A percentile compares a stretch with the other conserved stretches of the same genome.
These are phyloP conservation scores for Cetonia aurata DNA, from an alignment of 2,888 invertebrate genomes.

Conservation along the genomic window DNA sequence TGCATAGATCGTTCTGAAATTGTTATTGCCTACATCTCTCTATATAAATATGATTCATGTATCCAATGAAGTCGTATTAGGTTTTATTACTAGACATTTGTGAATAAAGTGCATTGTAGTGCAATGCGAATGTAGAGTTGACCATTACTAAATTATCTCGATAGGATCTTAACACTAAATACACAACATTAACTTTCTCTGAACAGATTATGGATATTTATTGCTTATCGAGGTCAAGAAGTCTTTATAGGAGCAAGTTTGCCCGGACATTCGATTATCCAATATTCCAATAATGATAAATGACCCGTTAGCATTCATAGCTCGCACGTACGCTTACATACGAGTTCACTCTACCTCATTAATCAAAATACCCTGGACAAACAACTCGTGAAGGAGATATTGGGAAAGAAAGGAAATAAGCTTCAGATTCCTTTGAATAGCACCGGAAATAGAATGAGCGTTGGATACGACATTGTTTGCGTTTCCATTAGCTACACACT, in stretches of 20 bases:
- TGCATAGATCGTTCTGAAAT: too few species aligned
- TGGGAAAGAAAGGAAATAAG: slow-evolving; percentile 47
- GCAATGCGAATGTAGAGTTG: too few species aligned
- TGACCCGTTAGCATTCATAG: slow-evolving; percentile 27
- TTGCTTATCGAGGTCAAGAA: slow-evolving; percentile 28
- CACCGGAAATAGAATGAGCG: slow-evolving; percentile 52
- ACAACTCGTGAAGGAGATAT: slow-evolving; percentile 23
- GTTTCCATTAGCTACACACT: slow-evolving; percentile 51
- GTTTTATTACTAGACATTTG: too few species aligned
- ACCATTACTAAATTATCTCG: too few species aligned
- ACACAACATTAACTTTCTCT: background rate
- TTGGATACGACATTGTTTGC: slow-evolving; percentile 52
- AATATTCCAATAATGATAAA: slow-evolving; percentile 35
- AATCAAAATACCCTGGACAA: slow-evolving; percentile 36
- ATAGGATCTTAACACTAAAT: too few species aligned
- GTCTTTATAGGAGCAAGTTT: slow-evolving; percentile 21
- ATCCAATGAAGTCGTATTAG: too few species aligned
- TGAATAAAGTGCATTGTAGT: too few species aligned
- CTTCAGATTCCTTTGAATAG: slow-evolving; percentile 50
- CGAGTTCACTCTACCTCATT: slow-evolving; percentile 24
- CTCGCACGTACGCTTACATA: slow-evolving; percentile 2
- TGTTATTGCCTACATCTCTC: too few species aligned
- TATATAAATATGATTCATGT: too few species aligned
- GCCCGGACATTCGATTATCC: slow-evolving; percentile 26
- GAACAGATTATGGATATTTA: slow-evolving; percentile 25